Base-by-base conservation (phyloP, 2,888 invertebrate genomes). In the Tachina lurida region DNA sequence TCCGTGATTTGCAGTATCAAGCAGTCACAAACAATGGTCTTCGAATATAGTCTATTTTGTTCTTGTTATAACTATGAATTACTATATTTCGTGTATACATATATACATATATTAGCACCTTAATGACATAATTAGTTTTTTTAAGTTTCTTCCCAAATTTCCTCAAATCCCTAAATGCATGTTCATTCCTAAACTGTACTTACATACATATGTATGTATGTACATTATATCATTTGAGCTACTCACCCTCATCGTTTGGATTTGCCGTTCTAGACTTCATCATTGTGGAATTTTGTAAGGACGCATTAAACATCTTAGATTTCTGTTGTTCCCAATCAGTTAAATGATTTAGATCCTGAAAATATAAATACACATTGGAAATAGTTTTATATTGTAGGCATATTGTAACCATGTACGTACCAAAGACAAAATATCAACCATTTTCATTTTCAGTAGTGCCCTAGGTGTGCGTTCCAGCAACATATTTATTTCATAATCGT, bases 341-440 rank as follows among this genome's bases (percentile, higher is more conserved):
- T 10, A 84, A 84, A 39, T 52, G 49, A 9, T 71, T 73, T n/a
- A 87, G 60, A 71, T 88, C 79, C 87, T 88, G 13, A 80, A 79
- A 63, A 68, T 12, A n/a, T 62, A 62, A 60, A 71, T 56, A 56
- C 4, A 17, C 17, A 74, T 31, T 0, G 31, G 31, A 31, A 31
- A 31, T 31, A 5, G 7, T 31, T 31, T 31, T 31, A 31, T 31
- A 7, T 31, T 31, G 31, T 31, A 7, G 7, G 5, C 31, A 31
- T 31, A 31, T 7, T 31, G 31, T 56, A 58, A 49, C 15, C n/a
- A 58, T 15, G 19, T 49, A 31, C 79, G 71, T 67, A 92, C 89
- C 87, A 92, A 60, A 3, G 88, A 87, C n/a, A 91, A 73, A 3
- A 92, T 87, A 17, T 92, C 91, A 0, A 87, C 67, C 84, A 92